Conservation (phyloP, 1,140 invertebrate genomes). For the Reticulitermes speratus region DNA sequence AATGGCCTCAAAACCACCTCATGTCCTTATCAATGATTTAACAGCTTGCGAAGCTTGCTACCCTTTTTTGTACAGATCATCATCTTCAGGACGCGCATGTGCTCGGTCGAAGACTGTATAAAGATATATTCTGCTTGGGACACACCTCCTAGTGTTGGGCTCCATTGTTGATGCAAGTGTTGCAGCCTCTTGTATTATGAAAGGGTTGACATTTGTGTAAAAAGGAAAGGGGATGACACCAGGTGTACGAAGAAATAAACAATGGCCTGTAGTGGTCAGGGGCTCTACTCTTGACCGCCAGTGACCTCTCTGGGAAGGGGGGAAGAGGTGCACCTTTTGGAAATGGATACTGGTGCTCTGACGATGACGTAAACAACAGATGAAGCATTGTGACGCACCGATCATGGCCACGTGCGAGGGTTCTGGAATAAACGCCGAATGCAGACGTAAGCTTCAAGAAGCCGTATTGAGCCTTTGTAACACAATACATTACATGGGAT, state of each 20-base stretch:
- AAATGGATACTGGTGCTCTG: background rate
- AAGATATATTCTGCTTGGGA: background rate
- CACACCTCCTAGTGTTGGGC: background rate
- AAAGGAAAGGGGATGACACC: background rate
- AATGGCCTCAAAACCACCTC: too few relatives aligned
- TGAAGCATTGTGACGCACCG: background rate
- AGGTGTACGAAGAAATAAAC: background rate
- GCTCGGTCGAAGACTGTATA: too few relatives aligned
- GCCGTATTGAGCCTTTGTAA: background rate
- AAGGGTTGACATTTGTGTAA: background rate
- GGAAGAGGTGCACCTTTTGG: background rate
- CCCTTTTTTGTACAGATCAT: too few relatives aligned
- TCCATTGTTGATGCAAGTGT: background rate
- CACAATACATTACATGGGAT: background rate
- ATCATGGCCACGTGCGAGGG: background rate
- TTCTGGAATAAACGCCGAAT: background rate
- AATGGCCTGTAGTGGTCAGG: background rate
- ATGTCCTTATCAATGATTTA: too few relatives aligned
- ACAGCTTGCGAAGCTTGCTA: too few relatives aligned
- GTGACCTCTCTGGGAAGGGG: background rate
- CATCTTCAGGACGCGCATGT: too few relatives aligned
- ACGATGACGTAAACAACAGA: conserved; percentile 9
- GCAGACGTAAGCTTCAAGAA: background rate
- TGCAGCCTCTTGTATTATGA: background rate
- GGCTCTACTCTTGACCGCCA: background rate